phyloP scores from a whole-genome alignment of 2,888 invertebrate species.

The Leucoptera coffeella region DNA sequence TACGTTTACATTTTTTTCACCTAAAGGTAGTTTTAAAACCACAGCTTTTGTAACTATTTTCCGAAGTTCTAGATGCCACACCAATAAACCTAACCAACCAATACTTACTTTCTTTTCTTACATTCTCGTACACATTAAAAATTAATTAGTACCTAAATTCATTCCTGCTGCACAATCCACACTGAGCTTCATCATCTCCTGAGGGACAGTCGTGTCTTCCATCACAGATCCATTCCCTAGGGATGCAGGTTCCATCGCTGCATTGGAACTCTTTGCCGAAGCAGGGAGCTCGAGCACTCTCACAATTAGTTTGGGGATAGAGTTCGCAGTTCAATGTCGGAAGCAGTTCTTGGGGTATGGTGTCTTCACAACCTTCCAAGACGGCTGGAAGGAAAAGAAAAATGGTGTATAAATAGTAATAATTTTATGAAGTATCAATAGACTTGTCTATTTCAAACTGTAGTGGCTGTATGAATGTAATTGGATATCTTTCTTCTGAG shows the following conservation, averaged over 20 bases:
- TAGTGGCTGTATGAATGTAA: too few species aligned
- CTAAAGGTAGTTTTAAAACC: too few species aligned
- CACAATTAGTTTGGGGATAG: conserved; percentile 56
- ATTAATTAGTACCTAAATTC: conserved; percentile 43
- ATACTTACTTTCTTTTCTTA: too few species aligned
- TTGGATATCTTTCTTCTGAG: too few species aligned
- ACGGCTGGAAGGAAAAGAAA: conserved; percentile 40
- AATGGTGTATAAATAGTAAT: too few species aligned
- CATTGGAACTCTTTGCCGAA: conserved; percentile 50
- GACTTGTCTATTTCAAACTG: too few species aligned
- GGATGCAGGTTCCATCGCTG: conserved; percentile 54
- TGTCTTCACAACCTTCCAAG: conserved; percentile 54
- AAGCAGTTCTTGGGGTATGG: conserved; percentile 50
- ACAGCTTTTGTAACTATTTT: too few species aligned
- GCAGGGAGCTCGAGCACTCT: conserved; percentile 41
- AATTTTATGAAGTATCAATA: too few species aligned
- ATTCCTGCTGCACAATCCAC: conserved; percentile 22
- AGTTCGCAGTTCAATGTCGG: conserved; percentile 55
- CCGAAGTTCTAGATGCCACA: too few species aligned
- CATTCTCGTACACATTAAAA: too few species aligned
- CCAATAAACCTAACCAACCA: too few species aligned
- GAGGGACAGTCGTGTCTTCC: conserved; percentile 55
- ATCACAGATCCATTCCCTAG: conserved; percentile 59
- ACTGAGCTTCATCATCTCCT: conserved; percentile 57
- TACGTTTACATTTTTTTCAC: too few species aligned